Conservation (phyloP, 2,888 invertebrate species). For the Melanchra persicariae region DNA sequence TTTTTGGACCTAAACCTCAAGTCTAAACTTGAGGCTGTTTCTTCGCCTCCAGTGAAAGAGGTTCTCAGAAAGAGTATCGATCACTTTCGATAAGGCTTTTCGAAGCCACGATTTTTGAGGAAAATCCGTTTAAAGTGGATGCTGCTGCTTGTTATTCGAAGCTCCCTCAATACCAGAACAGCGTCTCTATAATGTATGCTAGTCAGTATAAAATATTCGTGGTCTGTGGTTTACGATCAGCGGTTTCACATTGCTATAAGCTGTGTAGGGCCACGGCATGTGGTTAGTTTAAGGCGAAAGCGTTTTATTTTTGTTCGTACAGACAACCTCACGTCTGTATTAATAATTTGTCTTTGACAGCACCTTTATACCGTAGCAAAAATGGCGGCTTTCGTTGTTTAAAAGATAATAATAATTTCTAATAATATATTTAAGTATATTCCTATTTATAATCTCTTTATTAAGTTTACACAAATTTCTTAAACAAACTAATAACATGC, state of each 20-base stretch:
- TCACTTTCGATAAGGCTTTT: not conserved
- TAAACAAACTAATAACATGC: no score
- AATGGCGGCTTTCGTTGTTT: not conserved
- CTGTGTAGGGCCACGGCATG: conserved; percentile 12
- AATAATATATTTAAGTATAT: no score
- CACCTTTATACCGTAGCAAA: not conserved
- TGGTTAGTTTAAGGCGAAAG: conserved; percentile 27
- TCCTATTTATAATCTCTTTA: no score
- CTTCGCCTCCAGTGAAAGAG: not conserved
- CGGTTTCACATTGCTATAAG: conserved; percentile 26
- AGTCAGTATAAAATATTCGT: conserved; percentile 48
- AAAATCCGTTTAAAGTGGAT: not conserved
- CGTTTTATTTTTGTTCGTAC: conserved; percentile 18
- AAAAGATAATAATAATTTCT: no score
- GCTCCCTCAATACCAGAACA: conserved; percentile 17
- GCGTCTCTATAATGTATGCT: conserved; percentile 19
- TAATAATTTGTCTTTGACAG: not conserved
- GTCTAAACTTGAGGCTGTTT: not conserved
- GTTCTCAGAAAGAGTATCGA: not conserved
- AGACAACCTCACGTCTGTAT: not conserved
- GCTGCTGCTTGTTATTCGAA: not conserved
- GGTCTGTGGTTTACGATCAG: conserved; percentile 35
- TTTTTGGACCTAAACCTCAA: not conserved
- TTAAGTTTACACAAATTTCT: no score
- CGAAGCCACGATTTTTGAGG: not conserved